Conservation (phyloP, 2,113 vertebrate genomes). For the Nothoprocta perdicaria region DNA sequence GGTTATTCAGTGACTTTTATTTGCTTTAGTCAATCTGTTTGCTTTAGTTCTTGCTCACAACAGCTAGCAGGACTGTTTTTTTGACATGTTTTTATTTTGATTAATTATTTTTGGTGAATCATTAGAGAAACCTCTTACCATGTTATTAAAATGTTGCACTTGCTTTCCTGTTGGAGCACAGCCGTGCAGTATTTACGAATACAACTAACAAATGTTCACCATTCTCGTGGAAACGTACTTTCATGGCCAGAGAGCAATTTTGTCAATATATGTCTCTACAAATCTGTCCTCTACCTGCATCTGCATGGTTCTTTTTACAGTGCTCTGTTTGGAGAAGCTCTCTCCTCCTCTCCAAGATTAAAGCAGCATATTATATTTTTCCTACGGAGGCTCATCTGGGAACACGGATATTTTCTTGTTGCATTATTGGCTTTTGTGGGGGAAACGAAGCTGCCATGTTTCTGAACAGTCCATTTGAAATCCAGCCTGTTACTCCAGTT, state of each 20-base stretch:
- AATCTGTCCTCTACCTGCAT: neutral
- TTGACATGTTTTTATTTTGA: constrained; percentile 41
- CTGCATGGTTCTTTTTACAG: neutral
- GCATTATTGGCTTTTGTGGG: constrained; percentile 36
- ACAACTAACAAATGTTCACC: neutral
- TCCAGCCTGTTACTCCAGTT: constrained; percentile 38
- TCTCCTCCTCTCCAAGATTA: constrained; percentile 14
- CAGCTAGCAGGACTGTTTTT: constrained; percentile 22
- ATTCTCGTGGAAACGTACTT: constrained; percentile 5
- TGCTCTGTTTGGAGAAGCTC: neutral
- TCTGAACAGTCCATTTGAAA: constrained; percentile 30
- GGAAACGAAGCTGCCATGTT: constrained; percentile 24
- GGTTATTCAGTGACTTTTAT: neutral
- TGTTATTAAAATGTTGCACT: constrained; percentile 3
- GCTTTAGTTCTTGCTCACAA: neutral
- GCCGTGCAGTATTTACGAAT: neutral
- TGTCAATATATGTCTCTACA: neutral
- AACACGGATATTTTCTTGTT: constrained; percentile 20
- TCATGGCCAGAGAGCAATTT: neutral
- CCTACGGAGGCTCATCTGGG: neutral
- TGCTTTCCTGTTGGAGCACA: constrained; percentile 18
- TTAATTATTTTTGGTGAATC: constrained; percentile 48
- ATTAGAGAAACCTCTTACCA: constrained; percentile 41
- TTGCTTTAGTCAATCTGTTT: constrained; percentile 25
- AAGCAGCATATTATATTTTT: neutral